Evolutionary conservation across 2,888 invertebrate species (phyloP).

Genomic region (Cosmopolites sordidus): DNA sequence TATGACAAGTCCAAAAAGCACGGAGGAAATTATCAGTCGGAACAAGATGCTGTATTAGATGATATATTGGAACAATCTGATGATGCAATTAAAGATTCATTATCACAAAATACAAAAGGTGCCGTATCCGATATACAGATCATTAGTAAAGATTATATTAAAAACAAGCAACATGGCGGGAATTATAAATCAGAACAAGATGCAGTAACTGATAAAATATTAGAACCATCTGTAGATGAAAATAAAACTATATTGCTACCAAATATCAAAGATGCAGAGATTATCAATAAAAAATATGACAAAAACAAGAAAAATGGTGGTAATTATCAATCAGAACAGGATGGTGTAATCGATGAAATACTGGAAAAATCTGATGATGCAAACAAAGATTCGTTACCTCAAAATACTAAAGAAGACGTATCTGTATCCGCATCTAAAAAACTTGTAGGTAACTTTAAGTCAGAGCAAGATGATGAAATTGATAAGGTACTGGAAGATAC

Average conservation of each 20-base stretch:
- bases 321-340: conserved; percentile 16
- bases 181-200: conserved; percentile 21
- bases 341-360: conserved; percentile 3
- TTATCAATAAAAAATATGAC: conserved; percentile 29
- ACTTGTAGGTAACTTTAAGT: conserved; percentile 17
- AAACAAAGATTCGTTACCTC: not conserved
- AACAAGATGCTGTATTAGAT: conserved; percentile 6
- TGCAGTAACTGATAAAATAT: not conserved
- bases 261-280: conserved; percentile 14
- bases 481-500: not conserved
- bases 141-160: too few relatives aligned
- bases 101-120: not conserved
- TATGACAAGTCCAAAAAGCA: conserved; percentile 28
- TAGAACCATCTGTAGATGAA: not conserved
- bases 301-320: conserved; percentile 22
- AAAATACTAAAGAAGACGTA: too few relatives aligned
- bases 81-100: conserved; percentile 8
- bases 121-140: not conserved
- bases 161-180: conserved; percentile 8
- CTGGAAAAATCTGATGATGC: conserved; percentile 5
- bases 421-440: conserved; percentile 7
- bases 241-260: not conserved
- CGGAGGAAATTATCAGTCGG: conserved; percentile 21
- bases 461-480: conserved; percentile 6
- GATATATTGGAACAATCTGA: conserved; percentile 9